A percentile compares a stretch with the other conserved stretches of the same genome.
phyloP scores from a whole-genome alignment of 2,797 vertebrate species.

The Thaleichthys pacificus region DNA sequence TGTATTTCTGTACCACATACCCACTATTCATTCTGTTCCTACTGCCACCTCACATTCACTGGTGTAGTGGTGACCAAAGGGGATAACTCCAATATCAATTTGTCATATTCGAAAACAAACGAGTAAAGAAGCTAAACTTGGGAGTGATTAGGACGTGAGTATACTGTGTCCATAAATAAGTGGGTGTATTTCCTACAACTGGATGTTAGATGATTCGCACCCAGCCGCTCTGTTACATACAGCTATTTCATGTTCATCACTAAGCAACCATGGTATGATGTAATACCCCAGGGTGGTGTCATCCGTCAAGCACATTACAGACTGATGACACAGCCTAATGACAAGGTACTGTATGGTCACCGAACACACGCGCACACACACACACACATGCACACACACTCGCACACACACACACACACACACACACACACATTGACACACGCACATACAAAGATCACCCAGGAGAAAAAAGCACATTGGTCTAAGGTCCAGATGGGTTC shows the following conservation, averaged over 20 bases:
- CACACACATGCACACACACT: neutral
- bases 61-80: too few species aligned
- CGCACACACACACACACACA: neutral
- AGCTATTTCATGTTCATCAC: neutral
- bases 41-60: too few species aligned
- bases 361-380: neutral
- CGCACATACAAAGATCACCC: neutral
- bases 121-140: too few species aligned
- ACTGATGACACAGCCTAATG: neutral
- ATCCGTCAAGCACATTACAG: neutral
- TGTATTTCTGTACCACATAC: too few species aligned
- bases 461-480: neutral
- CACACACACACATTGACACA: slow-evolving; percentile 5
- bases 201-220: too few species aligned
- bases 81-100: too few species aligned
- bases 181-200: too few species aligned
- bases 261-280: neutral
- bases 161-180: too few species aligned
- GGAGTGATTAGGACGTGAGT: too few species aligned
- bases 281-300: neutral
- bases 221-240: too few species aligned
- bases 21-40: too few species aligned
- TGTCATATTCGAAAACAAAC: too few species aligned
- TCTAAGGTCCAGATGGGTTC: neutral
- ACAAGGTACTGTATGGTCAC: neutral